These are phyloP conservation scores for Chymomyza caudatula DNA, from an alignment of 2,888 invertebrate species.

Conservation along the genomic window DNA sequence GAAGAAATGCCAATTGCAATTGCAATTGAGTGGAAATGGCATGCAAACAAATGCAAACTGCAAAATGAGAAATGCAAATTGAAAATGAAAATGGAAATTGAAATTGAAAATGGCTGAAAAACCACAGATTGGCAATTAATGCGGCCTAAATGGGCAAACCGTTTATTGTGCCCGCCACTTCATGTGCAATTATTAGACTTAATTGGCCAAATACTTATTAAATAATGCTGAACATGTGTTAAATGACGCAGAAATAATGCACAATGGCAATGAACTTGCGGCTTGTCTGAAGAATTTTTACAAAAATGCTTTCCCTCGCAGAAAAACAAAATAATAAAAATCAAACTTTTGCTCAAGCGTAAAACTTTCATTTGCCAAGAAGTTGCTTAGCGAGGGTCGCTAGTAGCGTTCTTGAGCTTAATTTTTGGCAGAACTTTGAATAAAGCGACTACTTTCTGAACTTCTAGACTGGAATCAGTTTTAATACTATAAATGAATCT, in stretches of 20 bases:
- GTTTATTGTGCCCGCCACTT: slow-evolving; percentile 21
- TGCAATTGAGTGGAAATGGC: slow-evolving; percentile 39
- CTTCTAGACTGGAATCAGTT: no score
- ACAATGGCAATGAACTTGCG: slow-evolving; percentile 35
- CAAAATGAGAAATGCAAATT: neutral
- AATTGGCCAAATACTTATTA: slow-evolving; percentile 44
- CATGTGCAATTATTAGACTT: slow-evolving; percentile 49
- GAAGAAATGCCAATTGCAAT: slow-evolving; percentile 40
- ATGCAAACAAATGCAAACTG: slow-evolving; percentile 36
- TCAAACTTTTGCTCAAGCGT: slow-evolving; percentile 7
- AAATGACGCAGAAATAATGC: slow-evolving; percentile 44
- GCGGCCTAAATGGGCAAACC: slow-evolving; percentile 30
- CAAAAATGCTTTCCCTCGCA: slow-evolving; percentile 21
- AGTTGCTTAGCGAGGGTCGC: neutral
- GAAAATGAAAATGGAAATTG: neutral
- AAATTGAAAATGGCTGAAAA: slow-evolving; percentile 33
- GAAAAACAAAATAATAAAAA: slow-evolving; percentile 1
- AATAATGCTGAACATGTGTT: slow-evolving; percentile 28
- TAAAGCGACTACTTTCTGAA: no score
- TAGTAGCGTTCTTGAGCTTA: neutral
- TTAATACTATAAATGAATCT: no score
- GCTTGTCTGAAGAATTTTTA: neutral
- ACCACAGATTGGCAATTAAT: neutral
- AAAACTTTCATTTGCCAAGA: neutral
- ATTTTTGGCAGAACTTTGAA: neutral